A percentile compares a stretch with the other conserved stretches of the same genome.
These are phyloP conservation scores for Epizoanthus scotinus DNA, from an alignment of 92 coral and sea anemone genomes.

Conservation along the genomic window DNA sequence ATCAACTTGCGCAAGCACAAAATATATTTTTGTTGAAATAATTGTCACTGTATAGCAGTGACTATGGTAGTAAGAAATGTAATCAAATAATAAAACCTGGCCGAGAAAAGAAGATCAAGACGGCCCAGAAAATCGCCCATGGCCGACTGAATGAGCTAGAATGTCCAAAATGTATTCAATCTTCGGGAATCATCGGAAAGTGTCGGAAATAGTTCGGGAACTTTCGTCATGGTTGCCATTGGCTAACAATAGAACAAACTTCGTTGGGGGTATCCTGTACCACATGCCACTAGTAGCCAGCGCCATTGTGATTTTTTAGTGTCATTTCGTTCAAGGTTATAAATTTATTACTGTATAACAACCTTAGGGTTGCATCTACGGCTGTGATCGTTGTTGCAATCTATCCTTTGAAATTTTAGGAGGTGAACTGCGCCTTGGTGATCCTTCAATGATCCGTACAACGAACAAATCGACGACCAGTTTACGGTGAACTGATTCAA, in stretches of 20 bases:
- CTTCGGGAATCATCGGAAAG: conserved; percentile 43
- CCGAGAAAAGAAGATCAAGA: too few species aligned
- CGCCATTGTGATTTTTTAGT: conserved; percentile 99
- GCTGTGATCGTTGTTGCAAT: conserved; percentile 55
- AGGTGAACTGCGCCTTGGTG: conserved; percentile 16
- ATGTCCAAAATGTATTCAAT: not conserved
- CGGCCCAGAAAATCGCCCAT: not conserved
- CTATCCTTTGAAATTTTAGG: conserved; percentile 25
- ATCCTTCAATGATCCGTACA: conserved; percentile 38
- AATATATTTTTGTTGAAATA: too few species aligned
- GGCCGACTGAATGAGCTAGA: too few species aligned
- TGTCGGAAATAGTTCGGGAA: conserved; percentile 77
- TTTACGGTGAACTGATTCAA: conserved; percentile 40
- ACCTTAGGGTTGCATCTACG: conserved; percentile 44
- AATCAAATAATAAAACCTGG: too few species aligned
- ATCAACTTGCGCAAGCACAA: not conserved
- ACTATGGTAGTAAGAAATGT: too few species aligned
- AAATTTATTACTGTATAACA: conserved; percentile 72
- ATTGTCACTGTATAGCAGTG: too few species aligned
- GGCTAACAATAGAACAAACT: conserved; percentile 94
- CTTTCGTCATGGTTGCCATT: conserved; percentile 93
- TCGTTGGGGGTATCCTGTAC: conserved; percentile 99
- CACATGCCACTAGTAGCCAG: conserved; percentile 99
- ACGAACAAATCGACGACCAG: conserved; percentile 44
- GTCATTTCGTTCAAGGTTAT: conserved; percentile 75